Base-by-base conservation (phyloP, 2,797 vertebrate genomes). In the Mormyrops boulengeri region DNA sequence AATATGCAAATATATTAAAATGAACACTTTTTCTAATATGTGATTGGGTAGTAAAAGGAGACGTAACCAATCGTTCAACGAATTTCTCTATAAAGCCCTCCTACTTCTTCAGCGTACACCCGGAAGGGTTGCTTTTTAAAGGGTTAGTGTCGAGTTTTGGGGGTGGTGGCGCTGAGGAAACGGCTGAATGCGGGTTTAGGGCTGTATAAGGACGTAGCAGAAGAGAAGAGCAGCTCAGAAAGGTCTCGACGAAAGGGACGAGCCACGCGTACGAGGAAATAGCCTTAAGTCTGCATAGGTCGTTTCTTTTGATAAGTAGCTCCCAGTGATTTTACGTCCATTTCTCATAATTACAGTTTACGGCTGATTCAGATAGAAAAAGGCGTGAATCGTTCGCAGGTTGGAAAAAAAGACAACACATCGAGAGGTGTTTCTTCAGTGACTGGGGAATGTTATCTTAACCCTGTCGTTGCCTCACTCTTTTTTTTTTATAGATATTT, bases 71-170 rank as follows among this genome's bases (percentile, higher is more conserved):
- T 97, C 89, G 90, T 1, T 90, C 95, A 94, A 94, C 94, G 93
- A 95, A 95, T 95, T 96, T 95, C 94, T 89, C 82, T 26, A 0
- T 47, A 91, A 89, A 38, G 91, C 93, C 96, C 96, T 12, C 19
- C 50, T 52, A 19, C 49, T 91, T 91, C 91, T 91, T 34, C 22
- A n/a, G 73, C 19, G 38, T 85, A 95, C 95, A 91, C 94, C 95
- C 96, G 96, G 96, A 97, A 97, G 94, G 93, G 91, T 30, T 89
- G 92, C 73, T n/a, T 80, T 92, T 96, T 97, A 97, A 97, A 96
- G 96, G 89, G 94, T 92, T 94, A 95, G 90, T 80, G 91, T 89
- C 17, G 90, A 92, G 90, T 94, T 92, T 89, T 85, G 73, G 77
- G 95, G 91, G 92, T 92, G 89, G 94, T 93, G 94, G 92, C 93